Evolutionary conservation across 2,797 vertebrate genomes (phyloP).

Genomic region (Neoniphon sammara): DNA sequence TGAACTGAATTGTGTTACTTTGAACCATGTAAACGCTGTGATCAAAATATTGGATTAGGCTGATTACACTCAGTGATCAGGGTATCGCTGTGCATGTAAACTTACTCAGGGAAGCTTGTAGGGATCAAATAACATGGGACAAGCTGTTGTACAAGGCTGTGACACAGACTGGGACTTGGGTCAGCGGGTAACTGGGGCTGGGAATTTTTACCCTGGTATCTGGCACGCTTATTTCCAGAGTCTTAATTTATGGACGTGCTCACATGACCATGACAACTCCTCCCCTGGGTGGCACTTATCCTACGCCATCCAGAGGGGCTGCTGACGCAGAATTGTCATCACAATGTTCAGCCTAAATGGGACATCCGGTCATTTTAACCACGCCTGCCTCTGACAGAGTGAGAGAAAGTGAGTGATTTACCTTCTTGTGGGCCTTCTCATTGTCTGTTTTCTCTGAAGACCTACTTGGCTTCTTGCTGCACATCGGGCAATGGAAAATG

Average conservation of each 20-base stretch:
- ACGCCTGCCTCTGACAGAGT: neutral
- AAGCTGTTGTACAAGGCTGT: conserved; percentile 9
- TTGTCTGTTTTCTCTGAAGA: conserved; percentile 47
- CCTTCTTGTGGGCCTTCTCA: conserved; percentile 71
- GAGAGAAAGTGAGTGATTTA: conserved; percentile 37
- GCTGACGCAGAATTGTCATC: conserved; percentile 22
- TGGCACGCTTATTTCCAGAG: conserved; percentile 17
- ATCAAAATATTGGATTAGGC: neutral
- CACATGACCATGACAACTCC: conserved; percentile 12
- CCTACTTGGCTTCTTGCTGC: conserved; percentile 69
- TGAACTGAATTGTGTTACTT: neutral
- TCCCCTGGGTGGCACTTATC: neutral
- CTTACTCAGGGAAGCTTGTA: neutral
- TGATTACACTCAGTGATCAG: neutral
- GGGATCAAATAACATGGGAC: neutral
- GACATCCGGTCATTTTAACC: neutral
- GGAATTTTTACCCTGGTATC: neutral
- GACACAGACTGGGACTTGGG: conserved; percentile 11
- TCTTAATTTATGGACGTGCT: conserved; percentile 10
- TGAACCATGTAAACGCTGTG: neutral
- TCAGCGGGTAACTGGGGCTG: conserved; percentile 35
- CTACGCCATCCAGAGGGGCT: neutral
- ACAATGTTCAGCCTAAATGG: neutral
- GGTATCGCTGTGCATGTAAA: conserved; percentile 9
- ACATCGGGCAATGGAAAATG: neutral